These are phyloP conservation scores for Parazoanthus swiftii DNA, from an alignment of 92 coral and sea anemone genomes.

Conservation along the genomic window DNA sequence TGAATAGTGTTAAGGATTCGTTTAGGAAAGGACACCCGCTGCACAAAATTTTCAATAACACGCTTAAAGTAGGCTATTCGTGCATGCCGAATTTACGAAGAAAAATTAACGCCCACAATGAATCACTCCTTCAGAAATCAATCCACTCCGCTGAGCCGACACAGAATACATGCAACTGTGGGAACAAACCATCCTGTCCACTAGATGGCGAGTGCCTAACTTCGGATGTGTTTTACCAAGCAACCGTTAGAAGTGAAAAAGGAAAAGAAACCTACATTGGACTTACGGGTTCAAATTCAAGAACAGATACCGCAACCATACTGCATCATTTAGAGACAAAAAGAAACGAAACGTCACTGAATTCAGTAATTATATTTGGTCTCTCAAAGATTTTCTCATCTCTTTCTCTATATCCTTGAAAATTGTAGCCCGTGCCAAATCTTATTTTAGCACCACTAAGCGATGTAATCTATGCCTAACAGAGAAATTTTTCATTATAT, in stretches of 20 bases:
- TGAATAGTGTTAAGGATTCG: background rate
- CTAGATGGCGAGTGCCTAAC: conserved; percentile 18
- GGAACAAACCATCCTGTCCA: conserved; percentile 11
- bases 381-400: background rate
- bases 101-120: background rate
- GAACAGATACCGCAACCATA: background rate
- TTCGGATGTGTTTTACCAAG: conserved; percentile 6
- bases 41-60: background rate
- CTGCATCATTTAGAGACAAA: background rate
- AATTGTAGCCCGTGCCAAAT: background rate
- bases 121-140: too few relatives aligned
- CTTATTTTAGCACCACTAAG: too few relatives aligned
- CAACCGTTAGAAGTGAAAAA: conserved; percentile 22
- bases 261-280: conserved; percentile 7
- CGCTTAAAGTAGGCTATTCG: background rate
- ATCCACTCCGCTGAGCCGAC: conserved; percentile 6
- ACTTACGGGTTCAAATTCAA: conserved; percentile 1
- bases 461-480: too few relatives aligned
- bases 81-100: too few relatives aligned
- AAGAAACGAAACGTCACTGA: background rate
- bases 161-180: conserved; percentile 13
- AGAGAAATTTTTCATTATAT: too few relatives aligned
- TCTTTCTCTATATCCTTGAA: background rate
- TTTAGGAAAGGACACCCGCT: conserved; percentile 11
- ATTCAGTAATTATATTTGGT: background rate